Conservation (phyloP, 2,797 vertebrate genomes). For the Mus minutoides region DNA sequence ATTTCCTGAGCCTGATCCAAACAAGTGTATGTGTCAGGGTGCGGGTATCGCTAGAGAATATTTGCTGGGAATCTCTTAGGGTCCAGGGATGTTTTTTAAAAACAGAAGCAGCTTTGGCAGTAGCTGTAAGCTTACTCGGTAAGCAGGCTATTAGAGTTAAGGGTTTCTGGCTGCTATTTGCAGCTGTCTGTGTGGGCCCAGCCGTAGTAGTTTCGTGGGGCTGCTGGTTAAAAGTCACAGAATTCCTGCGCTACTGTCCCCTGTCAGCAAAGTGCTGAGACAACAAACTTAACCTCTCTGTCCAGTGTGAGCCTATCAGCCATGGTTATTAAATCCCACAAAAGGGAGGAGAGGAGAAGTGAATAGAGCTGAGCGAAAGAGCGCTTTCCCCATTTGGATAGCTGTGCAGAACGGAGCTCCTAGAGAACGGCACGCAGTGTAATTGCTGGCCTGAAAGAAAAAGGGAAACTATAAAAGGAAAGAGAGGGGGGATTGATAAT, state of each 20-base stretch:
- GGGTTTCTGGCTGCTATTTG: constrained; percentile 2
- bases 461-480: constrained; percentile 90
- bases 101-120: background rate
- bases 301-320: constrained; percentile 87
- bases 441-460: constrained; percentile 92
- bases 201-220: background rate
- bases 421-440: constrained; percentile 92
- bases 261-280: constrained; percentile 89
- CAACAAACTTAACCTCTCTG: constrained; percentile 91
- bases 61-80: background rate
- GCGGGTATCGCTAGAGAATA: background rate
- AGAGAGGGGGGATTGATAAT: constrained; percentile 87
- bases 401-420: constrained; percentile 91
- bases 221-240: constrained; percentile 66
- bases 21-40: background rate
- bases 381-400: constrained; percentile 90
- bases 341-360: constrained; percentile 88
- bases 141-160: background rate
- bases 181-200: constrained; percentile 43
- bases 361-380: constrained; percentile 89
- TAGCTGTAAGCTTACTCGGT: background rate
- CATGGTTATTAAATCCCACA: constrained; percentile 90
- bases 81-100: constrained; percentile 36
- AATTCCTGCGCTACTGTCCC: constrained; percentile 80
- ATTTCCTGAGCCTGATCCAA: background rate